Conservation (phyloP, 2,797 vertebrate species). For the Lateolabrax maculatus region DNA sequence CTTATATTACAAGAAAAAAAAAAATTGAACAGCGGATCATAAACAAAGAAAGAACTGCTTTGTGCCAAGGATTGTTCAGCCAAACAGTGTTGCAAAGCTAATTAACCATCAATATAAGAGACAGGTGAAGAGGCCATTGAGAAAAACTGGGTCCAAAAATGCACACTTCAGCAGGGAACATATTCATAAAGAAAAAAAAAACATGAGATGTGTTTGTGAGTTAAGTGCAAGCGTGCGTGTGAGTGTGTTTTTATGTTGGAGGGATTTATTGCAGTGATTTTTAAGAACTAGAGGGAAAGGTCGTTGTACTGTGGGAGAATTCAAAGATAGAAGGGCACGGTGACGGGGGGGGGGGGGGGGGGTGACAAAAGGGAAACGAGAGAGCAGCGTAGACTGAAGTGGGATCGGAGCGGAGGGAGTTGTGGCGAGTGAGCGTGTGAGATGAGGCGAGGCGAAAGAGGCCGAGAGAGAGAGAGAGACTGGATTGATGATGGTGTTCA, state of each 20-base stretch:
- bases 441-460: conserved; percentile 63
- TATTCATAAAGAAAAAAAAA: conserved; percentile 18
- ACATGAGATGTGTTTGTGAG: conserved; percentile 23
- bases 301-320: conserved; percentile 60
- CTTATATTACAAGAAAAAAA: conserved; percentile 8
- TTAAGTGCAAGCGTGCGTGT: not conserved
- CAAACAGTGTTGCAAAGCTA: conserved; percentile 16
- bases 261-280: conserved; percentile 73
- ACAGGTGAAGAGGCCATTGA: conserved; percentile 24
- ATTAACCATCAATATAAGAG: conserved; percentile 37
- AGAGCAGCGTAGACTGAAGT: conserved; percentile 40
- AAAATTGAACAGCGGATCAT: not conserved
- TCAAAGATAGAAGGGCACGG: conserved; percentile 64
- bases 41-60: not conserved
- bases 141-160: conserved; percentile 21
- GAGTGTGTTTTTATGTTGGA: conserved; percentile 50
- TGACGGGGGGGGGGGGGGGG: conserved; percentile 33
- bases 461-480: conserved; percentile 63
- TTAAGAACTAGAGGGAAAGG: conserved; percentile 67
- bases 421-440: conserved; percentile 62
- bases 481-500: conserved; percentile 90
- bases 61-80: conserved; percentile 20
- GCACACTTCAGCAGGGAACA: conserved; percentile 8
- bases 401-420: conserved; percentile 61
- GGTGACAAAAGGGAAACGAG: conserved; percentile 37